These are phyloP conservation scores for Chrysopa pallens DNA, from an alignment of 1,140 invertebrate species.

Conservation along the genomic window DNA sequence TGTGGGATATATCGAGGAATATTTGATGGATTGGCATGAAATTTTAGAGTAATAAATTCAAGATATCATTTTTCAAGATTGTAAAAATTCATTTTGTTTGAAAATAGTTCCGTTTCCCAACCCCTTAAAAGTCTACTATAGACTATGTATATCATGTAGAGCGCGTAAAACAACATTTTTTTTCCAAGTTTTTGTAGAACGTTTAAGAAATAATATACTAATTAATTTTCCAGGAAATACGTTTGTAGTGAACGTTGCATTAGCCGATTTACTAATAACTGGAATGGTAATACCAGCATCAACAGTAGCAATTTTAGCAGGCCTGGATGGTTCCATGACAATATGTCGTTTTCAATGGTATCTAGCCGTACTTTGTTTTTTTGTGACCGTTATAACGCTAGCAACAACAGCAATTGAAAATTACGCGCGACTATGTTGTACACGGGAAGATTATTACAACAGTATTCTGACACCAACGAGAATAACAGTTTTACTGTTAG, in stretches of 20 bases:
- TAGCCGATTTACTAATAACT: constrained; percentile 56
- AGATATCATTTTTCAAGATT: too few species aligned
- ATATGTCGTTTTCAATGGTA: constrained; percentile 51
- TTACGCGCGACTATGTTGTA: constrained; percentile 36
- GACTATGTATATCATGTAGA: too few species aligned
- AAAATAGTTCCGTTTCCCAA: too few species aligned
- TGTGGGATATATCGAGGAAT: too few species aligned
- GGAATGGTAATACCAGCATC: constrained; percentile 51
- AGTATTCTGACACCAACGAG: constrained; percentile 26
- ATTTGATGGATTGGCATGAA: too few species aligned
- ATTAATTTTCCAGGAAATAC: constrained; percentile 45
- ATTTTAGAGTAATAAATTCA: too few species aligned
- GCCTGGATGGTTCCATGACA: constrained; percentile 31
- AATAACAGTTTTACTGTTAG: constrained; percentile 29
- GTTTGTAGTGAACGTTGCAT: constrained; percentile 56
- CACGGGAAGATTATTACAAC: constrained; percentile 25
- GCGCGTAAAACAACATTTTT: too few species aligned
- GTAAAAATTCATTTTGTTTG: too few species aligned
- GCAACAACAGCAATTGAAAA: constrained; percentile 45
- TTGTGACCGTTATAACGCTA: constrained; percentile 43
- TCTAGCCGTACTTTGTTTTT: constrained; percentile 40
- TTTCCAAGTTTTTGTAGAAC: too few species aligned
- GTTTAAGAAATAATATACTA: too few species aligned
- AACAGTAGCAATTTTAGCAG: constrained; percentile 48
- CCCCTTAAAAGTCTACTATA: too few species aligned